Evolutionary conservation across 2,888 invertebrate genomes (phyloP), one percentile per base, ranked within the genome.

Genomic region (Philaethria dido): DNA sequence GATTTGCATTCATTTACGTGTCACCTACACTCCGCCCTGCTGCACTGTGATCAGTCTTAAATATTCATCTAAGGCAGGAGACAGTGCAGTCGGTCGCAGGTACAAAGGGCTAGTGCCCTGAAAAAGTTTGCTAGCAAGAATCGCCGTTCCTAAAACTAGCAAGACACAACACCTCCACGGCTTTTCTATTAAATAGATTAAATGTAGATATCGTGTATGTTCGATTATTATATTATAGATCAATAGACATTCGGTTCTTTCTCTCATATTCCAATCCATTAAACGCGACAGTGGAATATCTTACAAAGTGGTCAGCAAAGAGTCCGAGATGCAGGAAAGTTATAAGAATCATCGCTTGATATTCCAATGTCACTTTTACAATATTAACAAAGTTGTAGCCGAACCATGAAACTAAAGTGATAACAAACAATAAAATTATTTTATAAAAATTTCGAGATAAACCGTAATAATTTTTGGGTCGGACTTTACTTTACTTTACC

Each of bases 21-120:
- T 22, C 55, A 25, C 57, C 50, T 36, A 36, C 48, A 48, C 42
- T 57, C 44, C 57, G 50, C 44, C 48, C 50, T 48, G 42, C 20
- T n/a, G 57, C 64, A 48, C 18, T 8, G 16, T 50, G 57, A 13
- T 6, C n/a, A 5, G 25, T 25, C 54, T 64, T 33, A 33, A 29
- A 14, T 2, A 33, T 47, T 25, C 48, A 16, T n/a, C n/a, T 52
- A 18, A 59, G 36, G 25, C 18, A 39, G 22, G 36, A 33, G 44
- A 50, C 44, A 45, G 22, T 65, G 55, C 64, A 33, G 36, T 18
- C n/a, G 57, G 44, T 20, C 48, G 57, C 50, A 61, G 25, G 62
- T 50, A 45, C 62, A 65, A 60, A 62, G 57, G 48, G 62, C 62
- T n/a, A 2, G 13, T 39, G 57, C 50, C 64, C 57, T 59, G 50